Evolutionary conservation across 1,140 invertebrate species (phyloP).

Genomic region (Drosophila orosa): DNA sequence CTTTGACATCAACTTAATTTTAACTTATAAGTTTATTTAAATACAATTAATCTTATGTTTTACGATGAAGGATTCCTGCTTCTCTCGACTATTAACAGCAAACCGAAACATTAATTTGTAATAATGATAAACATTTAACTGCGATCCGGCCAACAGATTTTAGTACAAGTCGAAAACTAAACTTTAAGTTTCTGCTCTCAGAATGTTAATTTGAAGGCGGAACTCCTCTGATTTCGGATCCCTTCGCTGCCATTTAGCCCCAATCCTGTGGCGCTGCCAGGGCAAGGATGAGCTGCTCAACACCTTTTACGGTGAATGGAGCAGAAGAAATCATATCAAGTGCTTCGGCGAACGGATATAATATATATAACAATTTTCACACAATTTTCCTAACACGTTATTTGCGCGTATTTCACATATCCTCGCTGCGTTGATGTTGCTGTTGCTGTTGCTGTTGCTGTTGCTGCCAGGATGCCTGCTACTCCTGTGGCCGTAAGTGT

Average conservation of each 20-base stretch:
- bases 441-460: constrained; percentile 9
- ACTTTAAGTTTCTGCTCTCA: background rate
- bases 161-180: background rate
- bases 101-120: background rate
- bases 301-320: constrained; percentile 75
- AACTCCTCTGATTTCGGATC: constrained; percentile 9
- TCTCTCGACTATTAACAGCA: background rate
- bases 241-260: constrained; percentile 2
- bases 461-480: constrained; percentile 51
- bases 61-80: background rate
- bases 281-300: constrained; percentile 48
- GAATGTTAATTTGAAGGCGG: constrained; percentile 28
- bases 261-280: constrained; percentile 2
- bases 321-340: constrained; percentile 81
- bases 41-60: background rate
- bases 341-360: constrained; percentile 70
- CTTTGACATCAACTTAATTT: background rate
- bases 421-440: constrained; percentile 59
- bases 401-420: constrained; percentile 81
- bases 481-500: constrained; percentile 24
- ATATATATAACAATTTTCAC: constrained; percentile 83
- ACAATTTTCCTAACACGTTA: constrained; percentile 81
- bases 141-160: background rate
- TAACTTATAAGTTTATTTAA: background rate
- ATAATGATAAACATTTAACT: background rate